These are phyloP conservation scores for Drosophila cognata DNA, from an alignment of 2,888 invertebrate species.

Conservation along the genomic window DNA sequence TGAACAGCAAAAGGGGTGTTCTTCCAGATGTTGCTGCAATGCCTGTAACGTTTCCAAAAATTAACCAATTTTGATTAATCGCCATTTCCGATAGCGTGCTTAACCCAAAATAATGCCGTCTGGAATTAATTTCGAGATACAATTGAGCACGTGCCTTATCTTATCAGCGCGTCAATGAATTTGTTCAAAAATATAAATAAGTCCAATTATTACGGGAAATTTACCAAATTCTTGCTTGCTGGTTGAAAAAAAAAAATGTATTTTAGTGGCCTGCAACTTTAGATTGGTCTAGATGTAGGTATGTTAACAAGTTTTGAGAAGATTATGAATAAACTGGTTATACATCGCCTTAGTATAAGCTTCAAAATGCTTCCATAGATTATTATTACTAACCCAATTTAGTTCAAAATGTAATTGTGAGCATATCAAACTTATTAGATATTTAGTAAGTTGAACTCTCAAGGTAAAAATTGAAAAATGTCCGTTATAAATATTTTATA, in stretches of 20 bases:
- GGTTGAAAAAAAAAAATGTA: neutral
- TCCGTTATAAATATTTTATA: neutral
- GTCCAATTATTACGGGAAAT: conserved; percentile 32
- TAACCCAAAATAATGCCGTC: conserved; percentile 11
- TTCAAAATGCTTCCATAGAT: neutral
- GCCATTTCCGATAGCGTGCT: conserved; percentile 14
- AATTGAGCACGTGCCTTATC: conserved; percentile 15
- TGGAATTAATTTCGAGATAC: conserved; percentile 1
- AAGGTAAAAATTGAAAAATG: neutral
- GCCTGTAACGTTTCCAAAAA: neutral
- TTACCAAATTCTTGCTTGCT: conserved; percentile 12
- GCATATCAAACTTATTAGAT: neutral
- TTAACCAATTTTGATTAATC: conserved; percentile 21
- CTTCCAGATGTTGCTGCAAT: neutral
- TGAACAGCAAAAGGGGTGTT: conserved; percentile 10
- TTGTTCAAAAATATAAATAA: neutral
- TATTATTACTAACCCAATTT: neutral
- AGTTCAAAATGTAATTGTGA: neutral
- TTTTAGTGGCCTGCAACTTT: neutral
- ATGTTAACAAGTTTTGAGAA: neutral
- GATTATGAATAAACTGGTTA: neutral
- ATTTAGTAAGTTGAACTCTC: neutral
- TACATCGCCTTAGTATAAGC: neutral
- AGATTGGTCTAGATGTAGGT: neutral
- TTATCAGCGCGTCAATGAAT: conserved; percentile 20